These are phyloP conservation scores for Streptopelia turtur DNA, from an alignment of 2,797 vertebrate species.

Conservation along the genomic window DNA sequence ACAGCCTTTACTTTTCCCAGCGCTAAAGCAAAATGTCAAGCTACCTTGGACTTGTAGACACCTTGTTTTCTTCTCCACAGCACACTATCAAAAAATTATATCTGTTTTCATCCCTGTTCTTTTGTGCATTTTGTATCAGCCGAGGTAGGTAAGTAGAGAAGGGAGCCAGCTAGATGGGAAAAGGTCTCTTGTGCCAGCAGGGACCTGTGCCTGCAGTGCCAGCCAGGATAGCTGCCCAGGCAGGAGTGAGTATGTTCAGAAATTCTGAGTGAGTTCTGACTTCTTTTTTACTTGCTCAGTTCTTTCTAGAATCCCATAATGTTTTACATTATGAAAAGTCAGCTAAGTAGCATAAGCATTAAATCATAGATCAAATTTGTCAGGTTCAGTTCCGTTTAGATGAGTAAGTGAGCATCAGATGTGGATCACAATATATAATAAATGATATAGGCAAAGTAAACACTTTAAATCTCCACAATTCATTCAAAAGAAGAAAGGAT, in stretches of 20 bases:
- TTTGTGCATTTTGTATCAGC: background rate
- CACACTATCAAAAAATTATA: background rate
- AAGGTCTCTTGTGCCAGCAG: background rate
- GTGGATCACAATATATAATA: background rate
- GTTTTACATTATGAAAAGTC: background rate
- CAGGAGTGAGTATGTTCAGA: background rate
- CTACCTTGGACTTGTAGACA: background rate
- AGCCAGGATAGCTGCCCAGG: background rate
- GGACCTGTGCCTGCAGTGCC: background rate
- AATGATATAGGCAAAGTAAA: slow-evolving; percentile 1
- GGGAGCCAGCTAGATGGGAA: background rate
- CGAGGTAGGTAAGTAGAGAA: background rate
- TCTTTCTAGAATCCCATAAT: background rate
- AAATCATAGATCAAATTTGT: background rate
- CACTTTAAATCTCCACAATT: background rate
- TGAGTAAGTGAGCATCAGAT: background rate
- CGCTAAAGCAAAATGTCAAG: background rate
- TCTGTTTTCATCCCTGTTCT: background rate
- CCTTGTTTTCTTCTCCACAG: background rate
- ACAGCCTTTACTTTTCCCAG: background rate
- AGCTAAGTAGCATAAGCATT: background rate
- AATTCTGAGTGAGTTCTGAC: background rate
- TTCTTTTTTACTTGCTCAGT: background rate
- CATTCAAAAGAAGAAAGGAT: background rate
- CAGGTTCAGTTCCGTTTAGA: background rate